Conservation (phyloP, 2,888 invertebrate genomes). For the Tipula helvola region DNA sequence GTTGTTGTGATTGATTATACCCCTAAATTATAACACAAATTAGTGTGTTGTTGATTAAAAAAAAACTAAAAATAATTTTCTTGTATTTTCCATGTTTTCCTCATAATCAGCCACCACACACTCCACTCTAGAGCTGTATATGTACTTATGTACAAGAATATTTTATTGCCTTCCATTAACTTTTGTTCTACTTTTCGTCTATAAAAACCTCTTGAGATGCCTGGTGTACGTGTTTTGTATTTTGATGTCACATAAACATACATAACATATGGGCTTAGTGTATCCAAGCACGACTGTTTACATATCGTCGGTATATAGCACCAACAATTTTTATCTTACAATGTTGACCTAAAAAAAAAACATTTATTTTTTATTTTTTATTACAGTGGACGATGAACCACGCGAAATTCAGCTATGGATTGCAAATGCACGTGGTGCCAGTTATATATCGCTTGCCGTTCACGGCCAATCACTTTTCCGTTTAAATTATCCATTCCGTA, state of each 20-base stretch:
- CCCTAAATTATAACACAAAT: not conserved
- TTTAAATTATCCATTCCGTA: constrained; percentile 52
- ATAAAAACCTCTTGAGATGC: not conserved
- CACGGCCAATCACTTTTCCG: constrained; percentile 73
- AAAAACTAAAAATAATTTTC: not conserved
- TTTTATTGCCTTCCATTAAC: not conserved
- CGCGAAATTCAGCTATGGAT: constrained; percentile 67
- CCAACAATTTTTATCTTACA: not conserved
- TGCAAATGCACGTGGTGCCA: constrained; percentile 65
- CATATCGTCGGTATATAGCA: not conserved
- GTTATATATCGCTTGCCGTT: constrained; percentile 69
- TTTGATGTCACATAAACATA: not conserved
- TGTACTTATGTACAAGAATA: not conserved
- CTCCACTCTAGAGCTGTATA: not conserved
- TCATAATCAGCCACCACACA: not conserved
- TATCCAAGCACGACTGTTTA: not conserved
- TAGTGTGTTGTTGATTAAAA: not conserved
- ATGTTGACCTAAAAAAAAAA: not conserved
- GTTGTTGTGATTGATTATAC: not conserved
- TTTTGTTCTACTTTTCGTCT: not conserved
- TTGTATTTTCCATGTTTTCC: not conserved
- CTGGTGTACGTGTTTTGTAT: not conserved
- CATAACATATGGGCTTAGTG: not conserved
- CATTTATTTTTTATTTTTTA: constrained; percentile 14
- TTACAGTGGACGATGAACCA: constrained; percentile 56